Evolutionary conservation across 2,113 vertebrate species (phyloP).

Genomic region (Rhynchopsitta pachyrhyncha): DNA sequence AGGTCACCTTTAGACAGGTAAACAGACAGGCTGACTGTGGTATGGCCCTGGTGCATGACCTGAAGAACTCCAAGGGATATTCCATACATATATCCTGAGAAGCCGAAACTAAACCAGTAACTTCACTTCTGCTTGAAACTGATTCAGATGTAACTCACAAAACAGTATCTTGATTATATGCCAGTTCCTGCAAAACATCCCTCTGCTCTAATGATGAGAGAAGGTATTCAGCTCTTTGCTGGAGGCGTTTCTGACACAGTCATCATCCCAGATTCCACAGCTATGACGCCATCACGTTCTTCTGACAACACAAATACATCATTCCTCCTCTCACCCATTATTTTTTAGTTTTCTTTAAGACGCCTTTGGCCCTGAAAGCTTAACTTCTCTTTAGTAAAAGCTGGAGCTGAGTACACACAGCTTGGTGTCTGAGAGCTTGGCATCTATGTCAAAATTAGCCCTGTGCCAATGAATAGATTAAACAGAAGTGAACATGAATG

Average conservation of each 20-base stretch:
- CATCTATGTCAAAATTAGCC: neutral
- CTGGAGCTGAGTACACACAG: neutral
- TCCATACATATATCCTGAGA: neutral
- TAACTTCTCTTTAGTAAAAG: neutral
- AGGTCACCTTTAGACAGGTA: neutral
- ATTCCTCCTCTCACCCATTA: neutral
- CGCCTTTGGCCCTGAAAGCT: neutral
- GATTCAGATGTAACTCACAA: neutral
- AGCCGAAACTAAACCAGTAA: neutral
- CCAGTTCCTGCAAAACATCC: slow-evolving; percentile 16
- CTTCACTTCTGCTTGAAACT: neutral
- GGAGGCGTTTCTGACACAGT: neutral
- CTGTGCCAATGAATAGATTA: neutral
- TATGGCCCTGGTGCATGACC: neutral
- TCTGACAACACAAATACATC: neutral
- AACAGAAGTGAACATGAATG: neutral
- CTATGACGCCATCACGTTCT: neutral
- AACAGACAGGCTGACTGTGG: neutral
- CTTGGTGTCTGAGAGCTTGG: neutral
- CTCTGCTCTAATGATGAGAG: neutral
- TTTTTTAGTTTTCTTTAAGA: neutral
- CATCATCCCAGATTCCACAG: slow-evolving; percentile 22
- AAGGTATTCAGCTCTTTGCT: neutral
- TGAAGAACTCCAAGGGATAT: neutral
- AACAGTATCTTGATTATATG: slow-evolving; percentile 1